Evolutionary conservation across 2,113 vertebrate species (phyloP).

Genomic region (Puntigrus tetrazona): DNA sequence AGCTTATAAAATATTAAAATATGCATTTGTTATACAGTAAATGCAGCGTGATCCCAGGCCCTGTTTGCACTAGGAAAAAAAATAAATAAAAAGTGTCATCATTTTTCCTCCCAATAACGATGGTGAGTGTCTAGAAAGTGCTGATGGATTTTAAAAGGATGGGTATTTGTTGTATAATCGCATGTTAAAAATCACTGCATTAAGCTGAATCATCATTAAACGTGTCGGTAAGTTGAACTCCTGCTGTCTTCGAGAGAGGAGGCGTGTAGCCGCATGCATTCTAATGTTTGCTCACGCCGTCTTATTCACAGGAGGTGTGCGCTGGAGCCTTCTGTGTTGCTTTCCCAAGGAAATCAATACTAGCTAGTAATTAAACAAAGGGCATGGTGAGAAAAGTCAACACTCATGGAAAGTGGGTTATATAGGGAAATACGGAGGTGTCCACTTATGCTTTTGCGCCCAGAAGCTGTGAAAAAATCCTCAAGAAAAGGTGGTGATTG

Average conservation of each 20-base stretch:
- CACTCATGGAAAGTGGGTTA: constrained; percentile 78
- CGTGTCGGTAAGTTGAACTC: constrained; percentile 64
- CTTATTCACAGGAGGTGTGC: constrained; percentile 72
- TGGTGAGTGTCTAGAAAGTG: neutral
- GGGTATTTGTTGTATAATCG: neutral
- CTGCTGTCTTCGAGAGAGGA: constrained; percentile 62
- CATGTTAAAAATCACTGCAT: constrained; percentile 64
- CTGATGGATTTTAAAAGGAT: constrained; percentile 16
- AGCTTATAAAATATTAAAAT: neutral
- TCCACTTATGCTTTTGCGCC: constrained; percentile 58
- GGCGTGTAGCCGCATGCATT: constrained; percentile 68
- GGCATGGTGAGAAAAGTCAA: constrained; percentile 68
- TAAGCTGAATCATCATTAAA: constrained; percentile 70
- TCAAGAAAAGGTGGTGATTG: neutral
- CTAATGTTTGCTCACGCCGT: constrained; percentile 74
- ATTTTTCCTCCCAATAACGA: neutral
- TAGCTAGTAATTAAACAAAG: constrained; percentile 83
- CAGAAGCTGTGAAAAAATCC: constrained; percentile 16
- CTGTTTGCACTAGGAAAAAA: neutral
- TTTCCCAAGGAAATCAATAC: constrained; percentile 85
- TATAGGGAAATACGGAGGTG: constrained; percentile 74
- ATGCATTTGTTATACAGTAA: neutral
- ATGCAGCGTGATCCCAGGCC: neutral
- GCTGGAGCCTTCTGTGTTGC: constrained; percentile 73
- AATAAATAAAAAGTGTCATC: neutral